phyloP scores from a whole-genome alignment of 2,113 vertebrate genomes.

The Albula goreensis region DNA sequence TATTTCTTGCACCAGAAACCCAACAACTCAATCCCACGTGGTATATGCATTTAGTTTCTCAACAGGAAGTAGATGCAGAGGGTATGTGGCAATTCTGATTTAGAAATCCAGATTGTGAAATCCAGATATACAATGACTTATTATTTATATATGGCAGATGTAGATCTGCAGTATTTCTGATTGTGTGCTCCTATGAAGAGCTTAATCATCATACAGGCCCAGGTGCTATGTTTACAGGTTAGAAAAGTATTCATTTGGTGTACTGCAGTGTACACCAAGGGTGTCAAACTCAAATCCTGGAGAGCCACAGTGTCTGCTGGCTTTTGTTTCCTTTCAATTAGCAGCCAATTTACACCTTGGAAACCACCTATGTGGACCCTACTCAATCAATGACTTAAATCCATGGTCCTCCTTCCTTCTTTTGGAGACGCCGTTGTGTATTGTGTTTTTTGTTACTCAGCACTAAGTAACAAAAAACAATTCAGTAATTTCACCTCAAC shows the following conservation, averaged over 20 bases:
- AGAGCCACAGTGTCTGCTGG: too few relatives aligned
- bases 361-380: too few relatives aligned
- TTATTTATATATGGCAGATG: background rate
- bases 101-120: constrained; percentile 16
- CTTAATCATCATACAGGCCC: background rate
- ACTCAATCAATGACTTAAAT: too few relatives aligned
- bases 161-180: too few relatives aligned
- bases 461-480: too few relatives aligned
- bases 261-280: background rate
- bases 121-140: background rate
- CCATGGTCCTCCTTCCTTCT: too few relatives aligned
- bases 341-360: too few relatives aligned
- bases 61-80: background rate
- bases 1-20: background rate
- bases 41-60: background rate
- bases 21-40: background rate
- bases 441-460: too few relatives aligned
- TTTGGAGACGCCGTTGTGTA: too few relatives aligned
- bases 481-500: too few relatives aligned
- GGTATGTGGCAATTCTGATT: constrained; percentile 1
- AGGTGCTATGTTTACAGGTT: background rate
- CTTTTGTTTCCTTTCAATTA: too few relatives aligned
- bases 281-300: too few relatives aligned
- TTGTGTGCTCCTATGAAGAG: constrained; percentile 41
- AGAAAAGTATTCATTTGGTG: background rate